Evolutionary conservation across 2,888 invertebrate species (phyloP), one percentile per base, ranked within the genome.

Genomic region (Drosophila mimica): DNA sequence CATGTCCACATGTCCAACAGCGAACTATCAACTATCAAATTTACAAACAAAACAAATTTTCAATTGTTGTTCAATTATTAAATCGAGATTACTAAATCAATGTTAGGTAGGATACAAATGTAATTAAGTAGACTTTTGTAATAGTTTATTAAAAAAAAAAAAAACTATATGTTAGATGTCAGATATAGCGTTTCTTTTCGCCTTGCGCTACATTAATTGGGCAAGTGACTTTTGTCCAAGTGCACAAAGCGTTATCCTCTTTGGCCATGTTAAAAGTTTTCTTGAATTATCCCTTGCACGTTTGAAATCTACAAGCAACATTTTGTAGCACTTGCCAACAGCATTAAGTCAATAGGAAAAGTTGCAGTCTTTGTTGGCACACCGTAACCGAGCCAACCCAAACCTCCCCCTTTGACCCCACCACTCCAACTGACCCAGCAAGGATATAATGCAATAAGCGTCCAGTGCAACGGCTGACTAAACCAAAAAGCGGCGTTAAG

Each of bases 331-430:
- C 74, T 89, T 88, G 71, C 74, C 81, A 87, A 84, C 80, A 87
- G 82, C 90, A 75, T 73, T 89, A 88, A 89, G 85, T 91, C 88
- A 91, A 91, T 82, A 87, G 65, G 82, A 88, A 88, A 86, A 89
- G 79, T 90, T 90, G 62, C 60, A 81, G 81, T 89, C 78, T 81
- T 65, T 77, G 74, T 83, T 56, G 59, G 40, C 56, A 49, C 34
- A 56, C 62, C 56, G 68, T 72, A 68, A 66, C 72, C 54, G 62
- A 64, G 43, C 28, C 30, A 43, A 43, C 28, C 58, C 46, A 43
- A 28, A 17, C 56, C 53, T 13, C 20, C 40, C 11, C 40, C 13
- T 7, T 30, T 3, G 30, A 46, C 13, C 20, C 46, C 13, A 25
- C 11, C 17, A 36, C 20, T 30, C 11, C 31, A 46, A 20, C 36